Percentiles rank a stretch among this genome's conserved stretches.
Conservation (phyloP, 2,797 vertebrate genomes). For the Morus bassanus region DNA sequence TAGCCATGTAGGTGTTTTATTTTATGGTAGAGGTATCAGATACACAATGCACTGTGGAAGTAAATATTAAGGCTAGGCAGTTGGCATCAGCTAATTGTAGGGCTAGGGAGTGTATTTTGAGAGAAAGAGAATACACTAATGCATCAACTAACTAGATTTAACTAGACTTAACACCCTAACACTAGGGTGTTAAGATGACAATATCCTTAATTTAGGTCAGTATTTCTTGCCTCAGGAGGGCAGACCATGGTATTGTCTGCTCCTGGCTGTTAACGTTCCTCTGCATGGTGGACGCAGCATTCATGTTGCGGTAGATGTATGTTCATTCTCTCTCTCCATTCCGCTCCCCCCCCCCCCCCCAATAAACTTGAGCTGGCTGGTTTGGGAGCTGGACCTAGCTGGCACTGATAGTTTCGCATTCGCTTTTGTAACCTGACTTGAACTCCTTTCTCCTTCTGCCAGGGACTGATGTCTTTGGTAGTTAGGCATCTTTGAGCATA, state of each 20-base stretch:
- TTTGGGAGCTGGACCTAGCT: neutral
- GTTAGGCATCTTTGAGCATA: neutral
- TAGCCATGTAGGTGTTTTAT: neutral
- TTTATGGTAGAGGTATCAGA: neutral
- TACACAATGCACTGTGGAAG: rapidly evolving
- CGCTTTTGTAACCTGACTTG: neutral
- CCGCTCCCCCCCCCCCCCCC: no score
- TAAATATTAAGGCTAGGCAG: neutral
- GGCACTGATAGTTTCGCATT: neutral
- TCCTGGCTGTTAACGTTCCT: neutral
- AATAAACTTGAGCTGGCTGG: neutral
- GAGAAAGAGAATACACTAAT: neutral
- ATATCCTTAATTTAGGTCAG: neutral
- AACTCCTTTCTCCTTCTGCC: neutral
- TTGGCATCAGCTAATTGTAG: neutral
- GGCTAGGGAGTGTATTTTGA: neutral
- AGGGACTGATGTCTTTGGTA: neutral
- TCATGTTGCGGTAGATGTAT: rapidly evolving
- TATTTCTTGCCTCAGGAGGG: neutral
- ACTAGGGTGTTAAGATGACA: neutral
- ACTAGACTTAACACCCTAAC: no score
- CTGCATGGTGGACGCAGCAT: rapidly evolving
- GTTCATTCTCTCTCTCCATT: rapidly evolving
- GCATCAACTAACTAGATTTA: neutral
- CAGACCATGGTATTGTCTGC: rapidly evolving